These are phyloP conservation scores for Cirrhinus mrigala DNA, from an alignment of 2,797 vertebrate species.

Conservation along the genomic window DNA sequence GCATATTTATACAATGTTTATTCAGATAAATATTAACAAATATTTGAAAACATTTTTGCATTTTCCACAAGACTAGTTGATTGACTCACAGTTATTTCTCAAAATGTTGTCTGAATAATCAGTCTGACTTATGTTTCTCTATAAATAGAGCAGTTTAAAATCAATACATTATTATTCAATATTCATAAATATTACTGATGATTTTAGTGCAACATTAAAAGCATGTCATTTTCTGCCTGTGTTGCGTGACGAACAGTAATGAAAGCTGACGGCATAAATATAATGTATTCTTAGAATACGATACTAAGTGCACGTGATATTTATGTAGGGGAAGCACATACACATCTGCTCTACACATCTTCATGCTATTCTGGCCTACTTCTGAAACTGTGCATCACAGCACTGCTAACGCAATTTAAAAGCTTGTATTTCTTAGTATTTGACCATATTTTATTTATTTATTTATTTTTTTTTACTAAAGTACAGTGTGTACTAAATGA, in stretches of 20 bases:
- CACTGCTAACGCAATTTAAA: background rate
- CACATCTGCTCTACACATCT: background rate
- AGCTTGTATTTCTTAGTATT: background rate
- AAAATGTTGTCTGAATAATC: background rate
- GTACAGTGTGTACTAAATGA: background rate
- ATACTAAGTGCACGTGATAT: background rate
- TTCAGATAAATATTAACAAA: background rate
- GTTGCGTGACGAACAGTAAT: background rate
- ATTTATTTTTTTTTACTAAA: fast-evolving
- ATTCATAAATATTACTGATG: background rate
- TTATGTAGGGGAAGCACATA: background rate
- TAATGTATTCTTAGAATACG: background rate
- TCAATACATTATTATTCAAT: background rate
- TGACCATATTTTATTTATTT: too few species aligned
- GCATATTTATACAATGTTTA: background rate
- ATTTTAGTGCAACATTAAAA: background rate
- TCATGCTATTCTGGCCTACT: background rate
- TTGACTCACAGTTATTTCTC: background rate
- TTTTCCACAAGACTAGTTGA: background rate
- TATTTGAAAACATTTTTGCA: background rate
- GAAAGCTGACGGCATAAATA: background rate
- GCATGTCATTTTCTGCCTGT: background rate
- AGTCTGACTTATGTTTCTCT: background rate
- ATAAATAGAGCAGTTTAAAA: background rate
- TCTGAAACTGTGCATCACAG: background rate